Base-by-base conservation (phyloP, 2,888 invertebrate species). In the Lasius platythorax region DNA sequence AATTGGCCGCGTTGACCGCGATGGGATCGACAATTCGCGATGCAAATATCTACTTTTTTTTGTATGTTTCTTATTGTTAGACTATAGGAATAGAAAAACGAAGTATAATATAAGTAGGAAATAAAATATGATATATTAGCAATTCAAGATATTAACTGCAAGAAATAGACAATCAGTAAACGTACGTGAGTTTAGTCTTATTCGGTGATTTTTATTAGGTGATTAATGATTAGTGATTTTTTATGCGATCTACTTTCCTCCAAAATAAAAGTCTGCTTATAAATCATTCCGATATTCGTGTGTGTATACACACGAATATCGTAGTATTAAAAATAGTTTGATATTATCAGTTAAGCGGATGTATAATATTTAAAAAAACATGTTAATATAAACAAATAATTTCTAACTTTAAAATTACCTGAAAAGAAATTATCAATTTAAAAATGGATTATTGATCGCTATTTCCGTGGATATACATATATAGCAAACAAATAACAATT, bases 1-100 rank as follows among this genome's bases (percentile, higher is more conserved):
- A 90, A 87, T 84, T 28, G 56, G 43, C 58, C 74, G 66, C 84
- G 64, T 12, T 43, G 64, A n/a, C 9, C 12, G 33, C n/a, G 0
- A 18, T 28, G 64, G 4, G 15, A 8, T 15, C 30, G 3, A 23
- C 33, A 28, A 37, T n/a, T 43, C 15, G 33, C 33, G 56, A 56
- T 40, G 40, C 15, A 64, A 75, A 50, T 64, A n/a, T n/a, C n/a
- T n/a, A 11, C 28, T 18, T 40, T 58, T 70, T 18, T 23, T n/a
- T 30, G 28, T 8, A 18, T 63, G 61, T 61, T 46, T 76, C 33
- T 64, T n/a, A 46, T 4, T 5, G 18, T 46, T 50, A 76, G n/a
- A 18, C 0, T 11, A 23, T 23, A 11, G 68, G 12, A 68, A 68
- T 30, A 56, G 37, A 56, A 78, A 68, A 78, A 67, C 15, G 4